These are phyloP conservation scores for Dicrurus megarhynchus DNA, from an alignment of 2,113 vertebrate species.

Conservation along the genomic window DNA sequence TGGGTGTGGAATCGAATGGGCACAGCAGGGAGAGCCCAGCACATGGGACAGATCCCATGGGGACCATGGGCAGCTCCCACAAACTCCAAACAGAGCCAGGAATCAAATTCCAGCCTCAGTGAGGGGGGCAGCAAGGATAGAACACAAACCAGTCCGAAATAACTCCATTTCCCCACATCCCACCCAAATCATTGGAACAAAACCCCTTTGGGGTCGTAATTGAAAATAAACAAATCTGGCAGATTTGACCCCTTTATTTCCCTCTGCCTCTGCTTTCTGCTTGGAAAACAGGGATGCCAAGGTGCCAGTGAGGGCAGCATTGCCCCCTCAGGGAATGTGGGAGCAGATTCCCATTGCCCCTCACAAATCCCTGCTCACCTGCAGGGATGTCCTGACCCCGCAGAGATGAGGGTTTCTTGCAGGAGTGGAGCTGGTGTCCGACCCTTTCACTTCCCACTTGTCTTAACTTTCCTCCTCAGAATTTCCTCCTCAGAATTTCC, in stretches of 20 bases:
- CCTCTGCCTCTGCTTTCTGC: not conserved
- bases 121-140: not conserved
- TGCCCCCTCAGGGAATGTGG: not conserved
- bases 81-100: not conserved
- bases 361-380: not conserved
- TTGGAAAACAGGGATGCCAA: not conserved
- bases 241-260: not conserved
- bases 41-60: rapidly evolving
- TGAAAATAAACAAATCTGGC: not conserved
- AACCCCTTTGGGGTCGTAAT: not conserved
- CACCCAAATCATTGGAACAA: not conserved
- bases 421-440: not conserved
- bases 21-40: not conserved
- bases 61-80: not conserved
- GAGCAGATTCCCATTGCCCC: not conserved
- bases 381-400: not conserved
- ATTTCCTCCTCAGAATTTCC: not conserved
- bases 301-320: not conserved
- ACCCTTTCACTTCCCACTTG: not conserved
- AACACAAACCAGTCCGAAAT: not conserved
- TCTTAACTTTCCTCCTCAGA: not conserved
- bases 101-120: not conserved
- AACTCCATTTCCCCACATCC: not conserved
- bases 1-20: not conserved
- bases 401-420: not conserved